phyloP scores from a whole-genome alignment of 2,888 invertebrate species.

The Scelioninae gen. 2 region DNA sequence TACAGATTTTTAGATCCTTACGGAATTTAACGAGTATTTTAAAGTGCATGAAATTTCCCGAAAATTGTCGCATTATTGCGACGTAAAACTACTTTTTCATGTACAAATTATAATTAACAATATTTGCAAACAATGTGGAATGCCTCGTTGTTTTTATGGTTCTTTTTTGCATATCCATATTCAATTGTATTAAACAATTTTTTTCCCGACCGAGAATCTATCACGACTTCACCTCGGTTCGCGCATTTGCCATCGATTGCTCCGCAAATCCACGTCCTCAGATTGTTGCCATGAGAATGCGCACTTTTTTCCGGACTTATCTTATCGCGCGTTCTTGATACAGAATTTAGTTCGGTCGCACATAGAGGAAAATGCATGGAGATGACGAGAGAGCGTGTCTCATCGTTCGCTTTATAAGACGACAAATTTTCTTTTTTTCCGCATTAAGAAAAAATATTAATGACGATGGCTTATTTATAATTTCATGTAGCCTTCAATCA shows the following conservation, averaged over 20 bases:
- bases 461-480: constrained; percentile 37
- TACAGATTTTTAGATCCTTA: too few species aligned
- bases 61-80: too few species aligned
- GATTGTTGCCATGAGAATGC: constrained; percentile 74
- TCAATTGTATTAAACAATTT: constrained; percentile 51
- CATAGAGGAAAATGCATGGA: constrained; percentile 57
- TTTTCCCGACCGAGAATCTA: constrained; percentile 35
- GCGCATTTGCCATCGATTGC: constrained; percentile 59
- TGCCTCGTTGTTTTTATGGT: too few species aligned
- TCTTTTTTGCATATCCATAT: constrained; percentile 48
- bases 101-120: constrained; percentile 16
- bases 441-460: constrained; percentile 16
- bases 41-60: too few species aligned
- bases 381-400: constrained; percentile 53
- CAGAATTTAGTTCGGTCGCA: constrained; percentile 67
- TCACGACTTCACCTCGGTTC: constrained; percentile 51
- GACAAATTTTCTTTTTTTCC: constrained; percentile 31
- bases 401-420: constrained; percentile 38
- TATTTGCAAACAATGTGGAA: constrained; percentile 34
- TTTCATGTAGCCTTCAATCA: constrained; percentile 4
- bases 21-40: too few species aligned
- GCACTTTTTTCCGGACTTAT: constrained; percentile 67
- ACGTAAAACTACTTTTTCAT: too few species aligned
- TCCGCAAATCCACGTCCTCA: constrained; percentile 69
- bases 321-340: constrained; percentile 69